A percentile compares a stretch with the other conserved stretches of the same genome.
These are phyloP conservation scores for Heliconius ismenius DNA, from an alignment of 2,888 invertebrate species.

Conservation along the genomic window DNA sequence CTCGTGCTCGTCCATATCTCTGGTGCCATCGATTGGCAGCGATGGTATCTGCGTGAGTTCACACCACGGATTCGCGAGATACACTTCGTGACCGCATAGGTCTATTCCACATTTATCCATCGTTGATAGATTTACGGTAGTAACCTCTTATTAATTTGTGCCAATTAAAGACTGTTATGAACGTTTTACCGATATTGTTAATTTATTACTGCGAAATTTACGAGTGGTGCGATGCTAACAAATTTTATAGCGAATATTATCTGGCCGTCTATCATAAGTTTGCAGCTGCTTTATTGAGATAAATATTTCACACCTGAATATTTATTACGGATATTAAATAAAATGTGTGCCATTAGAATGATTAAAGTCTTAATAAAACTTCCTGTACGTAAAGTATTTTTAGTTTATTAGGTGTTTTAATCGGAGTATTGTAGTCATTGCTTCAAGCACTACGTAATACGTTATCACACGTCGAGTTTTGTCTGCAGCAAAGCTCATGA, in stretches of 20 bases:
- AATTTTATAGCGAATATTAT: conserved; percentile 34
- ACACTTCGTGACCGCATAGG: conserved; percentile 42
- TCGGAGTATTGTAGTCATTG: background rate
- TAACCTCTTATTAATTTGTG: conserved; percentile 49
- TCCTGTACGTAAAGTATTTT: conserved; percentile 3
- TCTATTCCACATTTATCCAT: conserved; percentile 42
- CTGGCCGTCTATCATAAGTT: conserved; percentile 35
- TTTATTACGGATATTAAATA: conserved; percentile 21
- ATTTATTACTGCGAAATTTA: conserved; percentile 34
- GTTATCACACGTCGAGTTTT: conserved; percentile 33
- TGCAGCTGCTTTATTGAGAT: conserved; percentile 34
- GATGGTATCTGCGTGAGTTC: conserved; percentile 56
- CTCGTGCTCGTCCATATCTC: conserved; percentile 47
- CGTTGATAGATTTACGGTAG: conserved; percentile 42
- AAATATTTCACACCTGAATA: conserved; percentile 30
- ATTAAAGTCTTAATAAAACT: conserved; percentile 13
- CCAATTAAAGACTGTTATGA: conserved; percentile 46
- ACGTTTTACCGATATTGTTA: conserved; percentile 36
- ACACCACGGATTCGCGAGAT: conserved; percentile 51
- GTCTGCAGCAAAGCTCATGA: conserved; percentile 39
- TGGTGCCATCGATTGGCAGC: conserved; percentile 49
- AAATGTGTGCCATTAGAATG: conserved; percentile 11
- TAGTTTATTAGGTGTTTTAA: background rate
- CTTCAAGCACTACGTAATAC: background rate
- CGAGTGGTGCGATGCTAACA: conserved; percentile 28